phyloP scores from a whole-genome alignment of 2,113 vertebrate species.

The Geococcyx californianus region DNA sequence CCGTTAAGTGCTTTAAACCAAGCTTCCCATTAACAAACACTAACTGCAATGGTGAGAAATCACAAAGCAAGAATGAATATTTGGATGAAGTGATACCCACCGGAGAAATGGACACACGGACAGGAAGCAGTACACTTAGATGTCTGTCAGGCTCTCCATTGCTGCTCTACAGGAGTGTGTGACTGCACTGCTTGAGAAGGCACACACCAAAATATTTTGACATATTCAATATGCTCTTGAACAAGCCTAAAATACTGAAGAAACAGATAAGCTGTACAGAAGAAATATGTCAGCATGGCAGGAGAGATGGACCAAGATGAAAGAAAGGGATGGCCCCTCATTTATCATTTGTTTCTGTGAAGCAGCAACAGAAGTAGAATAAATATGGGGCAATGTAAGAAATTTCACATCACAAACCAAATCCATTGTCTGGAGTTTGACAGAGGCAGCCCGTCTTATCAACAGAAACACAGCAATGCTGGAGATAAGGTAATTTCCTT shows the following conservation, averaged over 20 bases:
- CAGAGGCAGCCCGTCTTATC: not conserved
- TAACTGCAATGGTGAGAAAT: not conserved
- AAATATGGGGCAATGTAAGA: not conserved
- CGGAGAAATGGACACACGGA: not conserved
- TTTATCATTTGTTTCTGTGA: not conserved
- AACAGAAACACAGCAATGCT: not conserved
- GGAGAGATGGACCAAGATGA: not conserved
- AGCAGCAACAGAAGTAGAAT: not conserved
- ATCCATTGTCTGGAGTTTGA: not conserved
- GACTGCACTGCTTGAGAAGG: not conserved
- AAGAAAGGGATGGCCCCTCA: not conserved
- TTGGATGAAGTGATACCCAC: not conserved
- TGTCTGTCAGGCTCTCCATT: not conserved
- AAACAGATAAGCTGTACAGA: not conserved
- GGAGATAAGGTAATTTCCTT: not conserved
- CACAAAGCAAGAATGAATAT: not conserved
- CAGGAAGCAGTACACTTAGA: not conserved
- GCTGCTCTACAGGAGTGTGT: not conserved
- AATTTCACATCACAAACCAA: not conserved
- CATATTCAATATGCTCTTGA: not conserved
- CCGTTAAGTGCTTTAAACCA: not conserved
- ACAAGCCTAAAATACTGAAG: not conserved
- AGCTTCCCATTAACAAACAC: not conserved
- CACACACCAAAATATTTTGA: constrained; percentile 11
- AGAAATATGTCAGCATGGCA: not conserved